Conservation (phyloP, 2,888 invertebrate species). For the Idaea biselata region DNA sequence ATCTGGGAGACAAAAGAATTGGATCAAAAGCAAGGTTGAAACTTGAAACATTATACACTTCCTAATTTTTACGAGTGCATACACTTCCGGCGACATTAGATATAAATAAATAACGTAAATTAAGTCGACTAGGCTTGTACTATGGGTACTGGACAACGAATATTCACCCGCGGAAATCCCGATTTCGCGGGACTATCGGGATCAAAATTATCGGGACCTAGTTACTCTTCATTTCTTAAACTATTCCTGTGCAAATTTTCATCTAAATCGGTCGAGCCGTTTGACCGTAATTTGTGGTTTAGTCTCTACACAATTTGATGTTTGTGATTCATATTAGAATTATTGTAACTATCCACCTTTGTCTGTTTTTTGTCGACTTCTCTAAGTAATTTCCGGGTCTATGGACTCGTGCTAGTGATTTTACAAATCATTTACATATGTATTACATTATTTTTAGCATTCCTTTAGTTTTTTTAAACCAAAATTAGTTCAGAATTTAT, state of each 20-base stretch:
- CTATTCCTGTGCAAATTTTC: too few species aligned
- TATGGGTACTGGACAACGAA: too few species aligned
- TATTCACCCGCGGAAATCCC: too few species aligned
- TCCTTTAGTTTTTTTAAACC: neutral
- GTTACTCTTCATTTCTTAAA: too few species aligned
- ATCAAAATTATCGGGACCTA: too few species aligned
- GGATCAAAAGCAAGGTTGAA: conserved; percentile 27
- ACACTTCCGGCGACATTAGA: neutral
- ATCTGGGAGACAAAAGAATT: conserved; percentile 25
- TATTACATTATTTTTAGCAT: neutral
- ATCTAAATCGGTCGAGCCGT: too few species aligned
- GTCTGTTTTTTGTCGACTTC: neutral
- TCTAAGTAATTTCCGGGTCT: neutral
- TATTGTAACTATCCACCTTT: neutral
- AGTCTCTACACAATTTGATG: neutral
- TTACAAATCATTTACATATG: neutral
- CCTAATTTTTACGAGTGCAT: neutral
- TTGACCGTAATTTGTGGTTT: too few species aligned
- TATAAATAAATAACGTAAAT: neutral
- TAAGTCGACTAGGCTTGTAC: too few species aligned
- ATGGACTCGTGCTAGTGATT: neutral
- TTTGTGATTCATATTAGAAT: neutral
- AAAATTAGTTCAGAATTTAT: neutral
- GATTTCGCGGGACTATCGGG: too few species aligned
- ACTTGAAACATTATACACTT: conserved; percentile 3